A percentile compares a stretch with the other conserved stretches of the same genome.
Evolutionary conservation across 2,113 vertebrate genomes (phyloP).

Genomic region (Cynoglossus semilaevis): DNA sequence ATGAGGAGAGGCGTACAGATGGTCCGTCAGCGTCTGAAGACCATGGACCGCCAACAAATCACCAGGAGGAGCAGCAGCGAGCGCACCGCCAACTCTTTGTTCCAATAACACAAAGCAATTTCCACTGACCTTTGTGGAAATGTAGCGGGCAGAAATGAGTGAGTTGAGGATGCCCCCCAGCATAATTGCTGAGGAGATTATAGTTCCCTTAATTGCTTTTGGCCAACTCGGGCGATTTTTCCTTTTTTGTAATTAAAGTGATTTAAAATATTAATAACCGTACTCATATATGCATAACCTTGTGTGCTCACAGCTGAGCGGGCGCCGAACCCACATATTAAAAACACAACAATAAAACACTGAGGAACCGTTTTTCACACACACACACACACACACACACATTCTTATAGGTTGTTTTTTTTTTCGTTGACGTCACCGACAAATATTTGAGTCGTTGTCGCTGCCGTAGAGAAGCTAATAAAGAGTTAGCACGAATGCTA

Average conservation of each 20-base stretch:
- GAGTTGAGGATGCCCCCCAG: constrained; percentile 91
- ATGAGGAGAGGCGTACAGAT: constrained; percentile 54
- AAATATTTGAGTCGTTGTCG: no score
- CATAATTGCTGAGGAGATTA: constrained; percentile 97
- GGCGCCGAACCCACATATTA: constrained; percentile 18
- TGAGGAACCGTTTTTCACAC: background rate
- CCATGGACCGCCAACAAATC: constrained; percentile 54
- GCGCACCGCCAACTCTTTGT: constrained; percentile 73
- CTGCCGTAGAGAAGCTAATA: no score
- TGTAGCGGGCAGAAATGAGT: constrained; percentile 80
- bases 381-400: constrained; percentile 43
- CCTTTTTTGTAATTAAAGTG: constrained; percentile 93
- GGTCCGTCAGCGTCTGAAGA: constrained; percentile 53
- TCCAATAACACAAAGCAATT: constrained; percentile 85
- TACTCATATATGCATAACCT: constrained; percentile 47
- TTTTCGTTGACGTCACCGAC: constrained; percentile 63
- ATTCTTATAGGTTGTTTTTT: constrained; percentile 40
- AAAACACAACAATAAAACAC: constrained; percentile 36
- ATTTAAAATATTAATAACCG: constrained; percentile 96
- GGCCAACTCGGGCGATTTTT: constrained; percentile 92
- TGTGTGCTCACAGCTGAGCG: constrained; percentile 7
- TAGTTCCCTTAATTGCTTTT: constrained; percentile 93
- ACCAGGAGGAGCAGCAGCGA: constrained; percentile 63
- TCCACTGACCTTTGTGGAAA: constrained; percentile 83
- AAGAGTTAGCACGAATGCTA: no score